Conservation (phyloP, 1,140 invertebrate genomes). For the Drosophila mauritiana region DNA sequence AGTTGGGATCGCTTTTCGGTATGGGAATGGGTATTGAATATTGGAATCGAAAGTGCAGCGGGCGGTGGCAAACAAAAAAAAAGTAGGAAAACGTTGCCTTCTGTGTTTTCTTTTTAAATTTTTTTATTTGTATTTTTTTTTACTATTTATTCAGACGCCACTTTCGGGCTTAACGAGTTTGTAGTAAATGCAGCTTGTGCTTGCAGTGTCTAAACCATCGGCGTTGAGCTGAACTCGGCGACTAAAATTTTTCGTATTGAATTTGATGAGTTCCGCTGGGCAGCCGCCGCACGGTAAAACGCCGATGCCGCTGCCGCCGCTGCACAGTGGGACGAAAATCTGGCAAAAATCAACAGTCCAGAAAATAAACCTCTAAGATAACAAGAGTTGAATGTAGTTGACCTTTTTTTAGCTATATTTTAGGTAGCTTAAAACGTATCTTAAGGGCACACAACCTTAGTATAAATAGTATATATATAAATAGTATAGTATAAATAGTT, state of each 20-base stretch:
- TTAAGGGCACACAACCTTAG: no score
- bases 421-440: no score
- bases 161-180: constrained; percentile 22
- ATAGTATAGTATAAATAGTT: no score
- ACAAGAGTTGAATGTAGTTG: no score
- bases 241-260: constrained; percentile 66
- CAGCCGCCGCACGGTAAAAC: constrained; percentile 41
- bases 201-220: constrained; percentile 62
- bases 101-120: background rate
- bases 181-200: background rate
- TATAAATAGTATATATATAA: no score
- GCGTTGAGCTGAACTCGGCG: constrained; percentile 77
- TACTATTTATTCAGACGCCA: constrained; percentile 5
- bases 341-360: no score
- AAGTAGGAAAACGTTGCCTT: background rate
- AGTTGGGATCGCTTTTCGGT: constrained; percentile 8
- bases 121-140: background rate
- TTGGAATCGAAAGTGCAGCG: background rate
- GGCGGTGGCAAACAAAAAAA: background rate
- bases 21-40: constrained; percentile 2
- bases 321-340: no score
- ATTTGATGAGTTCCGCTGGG: constrained; percentile 55
- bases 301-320: constrained; percentile 1
- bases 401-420: no score
- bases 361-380: no score